phyloP scores from a whole-genome alignment of 2,888 invertebrate genomes.

The Apodemia duryi region DNA sequence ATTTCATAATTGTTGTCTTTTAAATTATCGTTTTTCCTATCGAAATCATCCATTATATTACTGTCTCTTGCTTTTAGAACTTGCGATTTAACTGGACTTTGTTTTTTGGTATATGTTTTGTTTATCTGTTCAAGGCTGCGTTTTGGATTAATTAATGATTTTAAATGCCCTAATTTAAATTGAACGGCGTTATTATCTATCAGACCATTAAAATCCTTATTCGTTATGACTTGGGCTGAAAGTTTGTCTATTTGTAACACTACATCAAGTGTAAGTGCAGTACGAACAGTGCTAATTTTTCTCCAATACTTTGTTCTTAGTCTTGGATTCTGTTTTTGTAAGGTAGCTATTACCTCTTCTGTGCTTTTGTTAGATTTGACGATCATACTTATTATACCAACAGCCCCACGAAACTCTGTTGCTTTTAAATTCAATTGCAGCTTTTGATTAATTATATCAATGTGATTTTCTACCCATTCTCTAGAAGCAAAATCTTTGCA shows the following conservation, averaged over 20 bases:
- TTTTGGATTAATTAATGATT: constrained; percentile 53
- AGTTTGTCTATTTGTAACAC: constrained; percentile 65
- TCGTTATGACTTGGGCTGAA: constrained; percentile 61
- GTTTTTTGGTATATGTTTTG: constrained; percentile 34
- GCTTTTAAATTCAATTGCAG: constrained; percentile 49
- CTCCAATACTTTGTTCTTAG: constrained; percentile 66
- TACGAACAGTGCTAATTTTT: constrained; percentile 52
- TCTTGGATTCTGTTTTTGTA: constrained; percentile 60
- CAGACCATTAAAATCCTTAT: constrained; percentile 47
- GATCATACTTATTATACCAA: constrained; percentile 62
- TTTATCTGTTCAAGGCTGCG: constrained; percentile 45
- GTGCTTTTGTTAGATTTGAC: constrained; percentile 49
- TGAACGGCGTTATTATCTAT: constrained; percentile 45
- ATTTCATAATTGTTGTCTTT: not conserved
- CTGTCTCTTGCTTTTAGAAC: constrained; percentile 2
- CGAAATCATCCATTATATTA: constrained; percentile 1
- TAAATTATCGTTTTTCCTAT: not conserved
- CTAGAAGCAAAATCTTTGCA: constrained; percentile 51
- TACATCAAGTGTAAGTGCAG: constrained; percentile 49
- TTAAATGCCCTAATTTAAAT: constrained; percentile 61
- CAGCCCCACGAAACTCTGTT: constrained; percentile 67
- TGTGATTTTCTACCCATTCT: constrained; percentile 49
- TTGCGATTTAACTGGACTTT: not conserved
- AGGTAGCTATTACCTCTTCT: constrained; percentile 48
- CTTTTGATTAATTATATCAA: constrained; percentile 42